Evolutionary conservation across 2,888 invertebrate genomes (phyloP).

Genomic region (Trissonchulus sp.): DNA sequence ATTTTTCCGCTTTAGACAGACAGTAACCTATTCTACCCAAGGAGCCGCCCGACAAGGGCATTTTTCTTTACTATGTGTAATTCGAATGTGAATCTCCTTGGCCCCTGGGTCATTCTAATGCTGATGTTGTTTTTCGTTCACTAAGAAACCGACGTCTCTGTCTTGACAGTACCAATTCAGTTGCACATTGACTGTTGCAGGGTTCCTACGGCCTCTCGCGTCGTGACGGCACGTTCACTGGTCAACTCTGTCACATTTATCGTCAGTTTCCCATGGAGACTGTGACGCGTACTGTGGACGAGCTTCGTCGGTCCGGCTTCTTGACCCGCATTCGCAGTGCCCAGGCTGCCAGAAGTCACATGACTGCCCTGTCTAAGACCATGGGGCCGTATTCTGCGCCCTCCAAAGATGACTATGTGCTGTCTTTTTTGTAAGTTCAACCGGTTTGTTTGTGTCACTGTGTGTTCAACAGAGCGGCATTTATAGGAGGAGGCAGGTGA

Average conservation of each 20-base stretch:
- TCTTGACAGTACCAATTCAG: too few species aligned
- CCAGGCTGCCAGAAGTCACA: not conserved
- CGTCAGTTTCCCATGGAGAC: not conserved
- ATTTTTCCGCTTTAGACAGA: too few species aligned
- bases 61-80: too few species aligned
- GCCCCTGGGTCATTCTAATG: too few species aligned
- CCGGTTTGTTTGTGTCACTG: not conserved
- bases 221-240: not conserved
- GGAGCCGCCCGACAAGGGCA: too few species aligned
- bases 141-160: too few species aligned
- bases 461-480: not conserved
- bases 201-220: not conserved
- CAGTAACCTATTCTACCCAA: too few species aligned
- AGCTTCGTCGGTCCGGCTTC: conserved; percentile 1
- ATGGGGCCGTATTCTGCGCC: not conserved
- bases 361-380: not conserved
- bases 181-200: too few species aligned
- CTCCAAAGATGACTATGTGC: not conserved
- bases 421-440: not conserved
- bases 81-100: too few species aligned
- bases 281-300: not conserved
- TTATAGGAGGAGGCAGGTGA: too few species aligned
- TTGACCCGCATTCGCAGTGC: not conserved
- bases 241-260: not conserved
- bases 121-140: too few species aligned